Conservation (phyloP, 2,113 vertebrate genomes). For the Rhagologus leucostigma region DNA sequence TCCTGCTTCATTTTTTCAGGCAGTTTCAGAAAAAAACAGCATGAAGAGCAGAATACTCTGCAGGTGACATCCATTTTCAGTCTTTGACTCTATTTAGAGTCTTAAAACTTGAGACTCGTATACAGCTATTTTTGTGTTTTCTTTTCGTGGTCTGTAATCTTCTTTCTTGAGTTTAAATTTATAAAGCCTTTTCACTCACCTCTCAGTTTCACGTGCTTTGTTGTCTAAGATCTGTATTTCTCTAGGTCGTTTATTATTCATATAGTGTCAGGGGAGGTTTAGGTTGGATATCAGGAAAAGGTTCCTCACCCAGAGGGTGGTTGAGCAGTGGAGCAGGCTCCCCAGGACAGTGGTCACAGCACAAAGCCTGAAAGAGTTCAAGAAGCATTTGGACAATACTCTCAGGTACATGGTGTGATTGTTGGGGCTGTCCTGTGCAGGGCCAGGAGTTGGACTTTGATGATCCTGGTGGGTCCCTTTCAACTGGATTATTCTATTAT, state of each 20-base stretch:
- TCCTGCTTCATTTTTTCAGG: background rate
- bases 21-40: background rate
- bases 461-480: background rate
- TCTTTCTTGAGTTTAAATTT: background rate
- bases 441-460: background rate
- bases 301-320: background rate
- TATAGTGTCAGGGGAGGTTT: background rate
- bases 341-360: background rate
- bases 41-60: background rate
- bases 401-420: background rate
- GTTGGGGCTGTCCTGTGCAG: background rate
- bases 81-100: background rate
- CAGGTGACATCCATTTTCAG: background rate
- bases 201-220: background rate
- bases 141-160: background rate
- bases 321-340: background rate
- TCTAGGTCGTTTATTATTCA: background rate
- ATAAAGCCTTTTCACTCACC: background rate
- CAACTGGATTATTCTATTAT: background rate
- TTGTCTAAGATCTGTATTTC: background rate
- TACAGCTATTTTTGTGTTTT: background rate
- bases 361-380: background rate
- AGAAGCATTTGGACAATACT: rapidly evolving
- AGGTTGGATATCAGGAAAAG: background rate
- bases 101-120: background rate